Conservation (phyloP, 2,888 invertebrate genomes). For the Hypselothyrea guttata region DNA sequence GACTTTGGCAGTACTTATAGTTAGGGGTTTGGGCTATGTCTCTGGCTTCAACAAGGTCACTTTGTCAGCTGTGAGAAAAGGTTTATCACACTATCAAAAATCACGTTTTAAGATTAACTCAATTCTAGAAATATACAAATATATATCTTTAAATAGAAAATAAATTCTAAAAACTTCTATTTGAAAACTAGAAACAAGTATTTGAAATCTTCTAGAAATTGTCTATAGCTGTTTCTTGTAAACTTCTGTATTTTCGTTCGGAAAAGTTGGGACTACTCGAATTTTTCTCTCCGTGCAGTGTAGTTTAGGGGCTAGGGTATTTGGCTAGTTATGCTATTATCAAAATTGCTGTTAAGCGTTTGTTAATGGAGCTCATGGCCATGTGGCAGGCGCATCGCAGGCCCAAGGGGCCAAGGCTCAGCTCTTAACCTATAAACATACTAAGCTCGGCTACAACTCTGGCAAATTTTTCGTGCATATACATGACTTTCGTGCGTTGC, state of each 20-base stretch:
- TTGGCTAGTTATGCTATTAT: slow-evolving; percentile 65
- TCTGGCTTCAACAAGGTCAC: slow-evolving; percentile 61
- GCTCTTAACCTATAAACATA: slow-evolving; percentile 76
- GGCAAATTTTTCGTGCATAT: slow-evolving; percentile 64
- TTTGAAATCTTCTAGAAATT: too few species aligned
- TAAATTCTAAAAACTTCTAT: too few species aligned
- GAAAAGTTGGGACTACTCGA: too few species aligned
- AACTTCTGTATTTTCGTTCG: too few species aligned
- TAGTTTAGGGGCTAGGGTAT: background rate
- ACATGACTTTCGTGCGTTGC: slow-evolving; percentile 77
- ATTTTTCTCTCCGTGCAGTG: too few species aligned
- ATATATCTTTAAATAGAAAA: too few species aligned
- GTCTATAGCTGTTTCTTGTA: too few species aligned
- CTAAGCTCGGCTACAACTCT: slow-evolving; percentile 35
- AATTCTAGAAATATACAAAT: too few species aligned
- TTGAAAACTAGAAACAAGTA: too few species aligned
- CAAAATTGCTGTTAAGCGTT: slow-evolving; percentile 66
- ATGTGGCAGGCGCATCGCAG: slow-evolving; percentile 43
- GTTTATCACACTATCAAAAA: slow-evolving; percentile 2
- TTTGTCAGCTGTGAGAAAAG: slow-evolving; percentile 34
- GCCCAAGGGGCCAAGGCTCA: slow-evolving; percentile 69
- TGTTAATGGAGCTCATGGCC: slow-evolving; percentile 57
- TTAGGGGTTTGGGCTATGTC: background rate
- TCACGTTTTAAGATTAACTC: too few species aligned
- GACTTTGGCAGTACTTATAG: slow-evolving; percentile 18